A percentile compares a stretch with the other conserved stretches of the same genome.
Conservation (phyloP, 1,140 invertebrate genomes). For the Reticulitermes speratus region DNA sequence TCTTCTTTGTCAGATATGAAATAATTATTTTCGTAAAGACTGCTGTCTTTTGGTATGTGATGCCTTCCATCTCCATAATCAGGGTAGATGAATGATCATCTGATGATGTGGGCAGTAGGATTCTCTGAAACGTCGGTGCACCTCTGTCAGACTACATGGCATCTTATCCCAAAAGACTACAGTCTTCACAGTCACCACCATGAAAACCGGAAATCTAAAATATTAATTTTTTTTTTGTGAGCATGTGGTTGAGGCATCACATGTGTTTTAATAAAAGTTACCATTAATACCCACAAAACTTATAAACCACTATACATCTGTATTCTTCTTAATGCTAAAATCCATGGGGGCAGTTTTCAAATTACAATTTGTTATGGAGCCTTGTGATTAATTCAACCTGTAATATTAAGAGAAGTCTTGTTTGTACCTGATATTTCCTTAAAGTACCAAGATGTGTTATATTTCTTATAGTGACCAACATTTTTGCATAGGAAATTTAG, state of each 20-base stretch:
- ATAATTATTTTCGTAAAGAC: background rate
- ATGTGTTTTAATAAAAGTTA: conserved; percentile 9
- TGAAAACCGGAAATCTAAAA: too few species aligned
- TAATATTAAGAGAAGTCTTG: background rate
- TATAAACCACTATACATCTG: background rate
- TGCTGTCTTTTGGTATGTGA: too few species aligned
- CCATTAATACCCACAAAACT: background rate
- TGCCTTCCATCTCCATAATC: too few species aligned
- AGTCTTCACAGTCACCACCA: too few species aligned
- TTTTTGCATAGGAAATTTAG: background rate
- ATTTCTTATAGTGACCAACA: background rate
- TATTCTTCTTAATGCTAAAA: background rate
- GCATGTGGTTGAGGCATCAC: conserved; percentile 6
- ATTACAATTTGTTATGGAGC: background rate
- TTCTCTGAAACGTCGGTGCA: too few species aligned
- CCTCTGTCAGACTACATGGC: too few species aligned
- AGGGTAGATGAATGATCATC: too few species aligned
- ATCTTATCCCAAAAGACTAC: too few species aligned
- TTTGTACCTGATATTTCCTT: background rate
- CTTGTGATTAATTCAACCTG: background rate
- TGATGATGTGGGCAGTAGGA: too few species aligned
- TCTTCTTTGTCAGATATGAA: background rate
- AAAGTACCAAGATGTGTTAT: conserved; percentile 1
- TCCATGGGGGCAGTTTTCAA: conserved; percentile 20
- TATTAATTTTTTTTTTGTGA: background rate